A percentile compares a stretch with the other conserved stretches of the same genome.
phyloP scores from a whole-genome alignment of 2,888 invertebrate species.

The Proisotoma minuta region DNA sequence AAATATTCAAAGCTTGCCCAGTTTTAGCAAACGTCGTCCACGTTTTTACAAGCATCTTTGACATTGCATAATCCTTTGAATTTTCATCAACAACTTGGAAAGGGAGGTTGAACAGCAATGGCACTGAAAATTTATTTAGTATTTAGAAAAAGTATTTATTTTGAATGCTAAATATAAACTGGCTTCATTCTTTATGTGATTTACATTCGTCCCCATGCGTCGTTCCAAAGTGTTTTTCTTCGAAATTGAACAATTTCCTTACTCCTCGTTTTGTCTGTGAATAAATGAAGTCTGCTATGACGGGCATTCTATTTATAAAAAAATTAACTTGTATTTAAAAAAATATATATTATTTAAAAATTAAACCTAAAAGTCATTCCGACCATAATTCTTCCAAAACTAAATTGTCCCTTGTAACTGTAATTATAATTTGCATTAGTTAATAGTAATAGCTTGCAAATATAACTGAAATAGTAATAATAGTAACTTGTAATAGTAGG shows the following conservation, averaged over 20 bases:
- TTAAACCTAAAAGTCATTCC: conserved; percentile 31
- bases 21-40: conserved; percentile 27
- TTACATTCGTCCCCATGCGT: neutral
- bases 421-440: no score
- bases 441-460: no score
- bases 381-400: conserved; percentile 33
- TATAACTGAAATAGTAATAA: no score
- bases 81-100: conserved; percentile 23
- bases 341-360: no score
- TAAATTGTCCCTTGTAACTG: conserved; percentile 36
- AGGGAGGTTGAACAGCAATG: conserved; percentile 30
- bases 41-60: conserved; percentile 18
- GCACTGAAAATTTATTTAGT: conserved; percentile 5
- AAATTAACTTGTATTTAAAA: no score
- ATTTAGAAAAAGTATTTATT: neutral
- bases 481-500: conserved; percentile 32
- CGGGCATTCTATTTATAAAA: no score
- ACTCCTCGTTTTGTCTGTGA: conserved; percentile 24
- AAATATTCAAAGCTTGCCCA: conserved; percentile 21
- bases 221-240: conserved; percentile 18
- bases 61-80: conserved; percentile 31
- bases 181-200: no score
- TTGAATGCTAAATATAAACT: neutral
- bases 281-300: conserved; percentile 24
- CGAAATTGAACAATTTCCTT: conserved; percentile 21